Base-by-base conservation (phyloP, 1,140 invertebrate genomes). In the Drosophila ananassae region DNA sequence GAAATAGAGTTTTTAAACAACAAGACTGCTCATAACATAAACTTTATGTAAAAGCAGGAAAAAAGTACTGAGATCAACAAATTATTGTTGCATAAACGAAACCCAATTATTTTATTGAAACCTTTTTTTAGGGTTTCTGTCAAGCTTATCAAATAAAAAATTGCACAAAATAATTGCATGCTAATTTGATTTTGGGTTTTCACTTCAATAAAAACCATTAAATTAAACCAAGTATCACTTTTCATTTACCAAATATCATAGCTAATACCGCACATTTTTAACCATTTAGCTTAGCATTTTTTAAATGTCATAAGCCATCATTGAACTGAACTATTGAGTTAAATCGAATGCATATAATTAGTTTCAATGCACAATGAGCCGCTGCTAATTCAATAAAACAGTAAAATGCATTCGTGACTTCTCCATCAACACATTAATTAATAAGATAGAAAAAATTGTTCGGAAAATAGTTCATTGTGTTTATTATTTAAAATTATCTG, bases 371-470 rank as follows among this genome's bases (percentile, higher is more conserved):
- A 25, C 53, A 62, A 56, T 46, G 63, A 56, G 32, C 37, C 44
- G 62, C 46, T 59, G 46, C 47, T 79, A 72, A 85, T 79, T 84
- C 54, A 75, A 76, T 76, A 77, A 75, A 74, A 79, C 77, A 37
- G 52, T 47, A 39, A 59, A 68, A 66, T 51, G 52, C 63, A 25
- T 10, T 48, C 46, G 51, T 17, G 56, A 61, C 50, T 68, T 57
- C 73, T 59, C 59, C 61, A 63, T 77, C 64, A 32, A 48, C 67
- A 61, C 50, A 74, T 69, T 77, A 79, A 69, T 77, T 77, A 28
- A 80, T 77, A 77, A 69, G 41, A 81, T 77, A 77, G 50, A 4
- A 52, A 69, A 78, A 71, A 22, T 41, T 34, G 51, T 58, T 13
- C 24, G n/a, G 13, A 17, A 64, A 84, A 59, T 76, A 48, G 41